Base-by-base conservation (phyloP, 2,888 invertebrate genomes). In the Oasisia sp. region DNA sequence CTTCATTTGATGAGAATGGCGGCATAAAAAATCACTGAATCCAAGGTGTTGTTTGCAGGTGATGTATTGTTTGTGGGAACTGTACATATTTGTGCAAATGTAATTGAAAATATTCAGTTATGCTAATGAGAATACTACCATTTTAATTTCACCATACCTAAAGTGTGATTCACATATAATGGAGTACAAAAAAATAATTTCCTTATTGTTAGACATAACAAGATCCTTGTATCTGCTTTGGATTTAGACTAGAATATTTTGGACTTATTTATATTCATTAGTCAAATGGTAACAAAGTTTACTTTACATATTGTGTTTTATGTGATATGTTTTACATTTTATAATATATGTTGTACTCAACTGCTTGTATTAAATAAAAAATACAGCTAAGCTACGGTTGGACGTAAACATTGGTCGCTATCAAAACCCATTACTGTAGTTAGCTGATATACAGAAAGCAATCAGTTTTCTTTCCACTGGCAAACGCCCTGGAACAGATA, bases 71-170 rank as follows among this genome's bases (percentile, higher is more conserved):
- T 27, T 74, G 74, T 74, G 27, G 19, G 74, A 74, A 27, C 27
- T 4, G 27, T n/a, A 27, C 7, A 7, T 7, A 74, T n/a, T 27
- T 74, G 14, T 74, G n/a, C n/a, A 7, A n/a, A 74, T 27, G 7
- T 74, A 74, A 74, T 74, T n/a, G 74, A 74, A 74, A 74, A 74
- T 74, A 74, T 74, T 74, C 74, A 74, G 74, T n/a, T 74, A 74
- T 74, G 74, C 14, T 74, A n/a, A 74, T 74, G 74, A 27, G 74
- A 74, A 74, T 27, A 27, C 27, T 5, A 74, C 74, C 14, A 74
- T 7, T 19, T 7, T 19, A 27, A 27, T 74, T 27, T 27, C 27
- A 19, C 74, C 14, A 5, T 74, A 27, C 74, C 27, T 7, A 27
- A 27, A 74, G n/a, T 19, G 27, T 74, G 7, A 19, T 7, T 74